Evolutionary conservation across 2,797 vertebrate genomes (phyloP).

Genomic region (Alca torda): DNA sequence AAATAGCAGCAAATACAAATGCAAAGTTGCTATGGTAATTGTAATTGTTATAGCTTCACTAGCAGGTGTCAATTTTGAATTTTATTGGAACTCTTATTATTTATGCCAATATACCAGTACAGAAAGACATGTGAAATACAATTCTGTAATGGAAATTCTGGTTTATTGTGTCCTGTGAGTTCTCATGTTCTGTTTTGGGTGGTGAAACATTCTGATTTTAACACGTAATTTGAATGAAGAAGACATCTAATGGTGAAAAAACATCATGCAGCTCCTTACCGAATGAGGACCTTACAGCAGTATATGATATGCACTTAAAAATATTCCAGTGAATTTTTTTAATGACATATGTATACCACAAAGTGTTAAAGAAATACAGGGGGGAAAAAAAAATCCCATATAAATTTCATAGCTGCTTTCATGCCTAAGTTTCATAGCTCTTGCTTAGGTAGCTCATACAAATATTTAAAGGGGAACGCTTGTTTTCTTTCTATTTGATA

Average conservation of each 20-base stretch:
- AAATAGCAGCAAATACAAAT: slow-evolving; percentile 22
- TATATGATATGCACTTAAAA: neutral
- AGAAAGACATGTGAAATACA: neutral
- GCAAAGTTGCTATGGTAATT: slow-evolving; percentile 44
- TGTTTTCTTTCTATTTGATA: neutral
- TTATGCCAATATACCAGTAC: neutral
- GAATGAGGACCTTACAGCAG: neutral
- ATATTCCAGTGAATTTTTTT: neutral
- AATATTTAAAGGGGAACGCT: neutral
- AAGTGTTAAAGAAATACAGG: neutral
- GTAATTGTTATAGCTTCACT: neutral
- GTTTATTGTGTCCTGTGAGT: neutral
- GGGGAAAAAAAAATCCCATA: neutral
- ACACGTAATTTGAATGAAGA: neutral
- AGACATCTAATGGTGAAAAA: neutral
- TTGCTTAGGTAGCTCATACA: neutral
- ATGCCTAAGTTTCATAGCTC: neutral
- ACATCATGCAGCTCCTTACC: neutral
- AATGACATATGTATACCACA: rapidly evolving
- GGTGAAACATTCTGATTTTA: neutral
- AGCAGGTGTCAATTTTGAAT: neutral
- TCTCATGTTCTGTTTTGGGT: neutral
- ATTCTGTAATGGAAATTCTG: neutral
- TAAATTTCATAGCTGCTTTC: neutral
- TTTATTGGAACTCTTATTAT: neutral